Conservation (phyloP, 2,888 invertebrate genomes). For the Epirrhoe tristata region DNA sequence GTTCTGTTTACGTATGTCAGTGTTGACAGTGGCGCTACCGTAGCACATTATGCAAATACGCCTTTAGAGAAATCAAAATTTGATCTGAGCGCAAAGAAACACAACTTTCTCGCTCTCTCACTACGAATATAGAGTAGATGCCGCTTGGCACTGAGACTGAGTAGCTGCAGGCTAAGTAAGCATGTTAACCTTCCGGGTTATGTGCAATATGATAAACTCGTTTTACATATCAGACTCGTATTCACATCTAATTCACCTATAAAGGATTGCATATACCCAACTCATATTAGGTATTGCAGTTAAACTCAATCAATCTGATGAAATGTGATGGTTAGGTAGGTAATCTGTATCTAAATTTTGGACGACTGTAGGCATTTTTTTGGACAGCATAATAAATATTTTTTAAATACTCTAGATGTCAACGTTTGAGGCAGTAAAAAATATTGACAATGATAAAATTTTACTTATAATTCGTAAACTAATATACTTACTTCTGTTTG, state of each 20-base stretch:
- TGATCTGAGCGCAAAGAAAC: slow-evolving; percentile 50
- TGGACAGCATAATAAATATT: too few species aligned
- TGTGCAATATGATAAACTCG: slow-evolving; percentile 12
- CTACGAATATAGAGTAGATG: slow-evolving; percentile 18
- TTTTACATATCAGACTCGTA: background rate
- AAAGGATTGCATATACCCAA: background rate
- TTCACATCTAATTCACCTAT: background rate
- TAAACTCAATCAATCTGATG: background rate
- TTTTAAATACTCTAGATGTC: too few species aligned
- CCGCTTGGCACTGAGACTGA: slow-evolving; percentile 5
- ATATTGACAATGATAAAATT: too few species aligned
- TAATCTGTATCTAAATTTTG: too few species aligned
- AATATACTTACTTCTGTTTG: too few species aligned
- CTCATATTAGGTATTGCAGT: background rate
- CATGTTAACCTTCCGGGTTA: slow-evolving; percentile 11
- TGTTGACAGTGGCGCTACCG: slow-evolving; percentile 56
- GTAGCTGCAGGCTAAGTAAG: slow-evolving; percentile 12
- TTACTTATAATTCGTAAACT: too few species aligned
- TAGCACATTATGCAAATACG: slow-evolving; percentile 54
- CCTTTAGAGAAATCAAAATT: slow-evolving; percentile 71
- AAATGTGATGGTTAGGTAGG: too few species aligned
- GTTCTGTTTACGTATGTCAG: slow-evolving; percentile 65
- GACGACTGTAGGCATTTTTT: too few species aligned
- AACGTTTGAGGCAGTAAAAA: too few species aligned
- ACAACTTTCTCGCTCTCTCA: slow-evolving; percentile 48